A percentile compares a stretch with the other conserved stretches of the same genome.
These are phyloP conservation scores for Metallyticus violacea DNA, from an alignment of 2,888 invertebrate genomes.

Conservation along the genomic window DNA sequence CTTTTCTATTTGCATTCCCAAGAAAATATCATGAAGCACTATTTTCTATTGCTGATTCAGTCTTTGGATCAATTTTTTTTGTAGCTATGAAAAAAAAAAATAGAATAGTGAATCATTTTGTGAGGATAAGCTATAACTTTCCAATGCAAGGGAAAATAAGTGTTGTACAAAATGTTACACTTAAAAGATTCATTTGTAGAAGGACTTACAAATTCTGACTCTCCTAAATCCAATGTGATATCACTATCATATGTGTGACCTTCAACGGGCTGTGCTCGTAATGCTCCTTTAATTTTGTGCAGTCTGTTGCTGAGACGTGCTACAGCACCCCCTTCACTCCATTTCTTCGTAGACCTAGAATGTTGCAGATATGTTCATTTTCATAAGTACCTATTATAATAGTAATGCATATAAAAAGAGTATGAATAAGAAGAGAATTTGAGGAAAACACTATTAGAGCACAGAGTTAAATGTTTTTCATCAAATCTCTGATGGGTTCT, in stretches of 20 bases:
- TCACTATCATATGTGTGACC: conserved; percentile 50
- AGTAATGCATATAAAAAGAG: background rate
- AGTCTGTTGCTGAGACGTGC: conserved; percentile 55
- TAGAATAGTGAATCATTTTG: no score
- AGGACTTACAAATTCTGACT: conserved; percentile 38
- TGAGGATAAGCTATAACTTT: no score
- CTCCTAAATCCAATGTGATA: conserved; percentile 36
- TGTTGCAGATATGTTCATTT: background rate
- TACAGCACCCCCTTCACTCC: conserved; percentile 47
- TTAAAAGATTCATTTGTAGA: background rate
- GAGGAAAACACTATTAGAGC: background rate
- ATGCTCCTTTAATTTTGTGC: conserved; percentile 60
- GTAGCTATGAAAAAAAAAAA: no score
- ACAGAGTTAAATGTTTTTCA: no score
- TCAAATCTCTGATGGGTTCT: no score
- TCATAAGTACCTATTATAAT: background rate
- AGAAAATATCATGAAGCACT: no score
- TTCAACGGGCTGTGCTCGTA: conserved; percentile 53
- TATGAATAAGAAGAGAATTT: background rate
- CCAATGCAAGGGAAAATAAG: no score
- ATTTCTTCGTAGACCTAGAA: conserved; percentile 34
- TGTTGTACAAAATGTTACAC: no score
- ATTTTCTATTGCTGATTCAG: no score
- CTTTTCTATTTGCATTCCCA: no score
- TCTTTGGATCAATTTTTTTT: no score